A percentile compares a stretch with the other conserved stretches of the same genome.
phyloP scores from a whole-genome alignment of 2,113 vertebrate genomes.

The Spizaetus ornatus region DNA sequence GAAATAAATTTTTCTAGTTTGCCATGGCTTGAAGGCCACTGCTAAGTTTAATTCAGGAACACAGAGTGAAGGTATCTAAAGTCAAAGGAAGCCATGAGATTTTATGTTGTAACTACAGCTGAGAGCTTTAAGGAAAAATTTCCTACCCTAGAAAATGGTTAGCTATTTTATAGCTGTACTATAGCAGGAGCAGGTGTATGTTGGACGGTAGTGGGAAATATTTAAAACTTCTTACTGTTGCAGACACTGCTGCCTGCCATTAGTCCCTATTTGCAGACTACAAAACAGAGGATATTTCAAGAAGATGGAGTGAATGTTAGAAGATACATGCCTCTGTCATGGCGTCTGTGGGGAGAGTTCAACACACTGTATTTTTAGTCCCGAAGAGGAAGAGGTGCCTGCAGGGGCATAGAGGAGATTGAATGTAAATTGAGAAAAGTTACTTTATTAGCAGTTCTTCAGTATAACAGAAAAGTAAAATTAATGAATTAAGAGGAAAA shows the following conservation, averaged over 20 bases:
- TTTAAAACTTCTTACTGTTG: not conserved
- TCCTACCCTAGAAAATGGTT: not conserved
- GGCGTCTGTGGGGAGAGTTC: not conserved
- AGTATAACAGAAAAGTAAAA: slow-evolving; percentile 8
- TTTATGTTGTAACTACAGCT: not conserved
- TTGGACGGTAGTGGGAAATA: not conserved
- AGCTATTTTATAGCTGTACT: not conserved
- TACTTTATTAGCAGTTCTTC: slow-evolving; percentile 32
- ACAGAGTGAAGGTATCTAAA: not conserved
- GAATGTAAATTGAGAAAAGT: not conserved
- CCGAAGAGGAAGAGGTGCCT: not conserved
- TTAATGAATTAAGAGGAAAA: slow-evolving; percentile 26
- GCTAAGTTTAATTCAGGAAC: not conserved
- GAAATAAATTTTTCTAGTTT: not conserved
- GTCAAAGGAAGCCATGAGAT: not conserved
- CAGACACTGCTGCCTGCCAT: not conserved
- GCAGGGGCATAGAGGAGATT: not conserved
- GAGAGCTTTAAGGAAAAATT: not conserved
- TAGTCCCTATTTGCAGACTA: not conserved
- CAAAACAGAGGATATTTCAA: not conserved
- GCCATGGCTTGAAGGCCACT: not conserved
- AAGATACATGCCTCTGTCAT: not conserved
- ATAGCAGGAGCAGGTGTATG: not conserved
- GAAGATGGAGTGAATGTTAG: not conserved
- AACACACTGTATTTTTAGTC: not conserved